Percentiles rank a stretch among this genome's conserved stretches.
Conservation (phyloP, 64 coral and sea anemone species). For the Montipora cactus region DNA sequence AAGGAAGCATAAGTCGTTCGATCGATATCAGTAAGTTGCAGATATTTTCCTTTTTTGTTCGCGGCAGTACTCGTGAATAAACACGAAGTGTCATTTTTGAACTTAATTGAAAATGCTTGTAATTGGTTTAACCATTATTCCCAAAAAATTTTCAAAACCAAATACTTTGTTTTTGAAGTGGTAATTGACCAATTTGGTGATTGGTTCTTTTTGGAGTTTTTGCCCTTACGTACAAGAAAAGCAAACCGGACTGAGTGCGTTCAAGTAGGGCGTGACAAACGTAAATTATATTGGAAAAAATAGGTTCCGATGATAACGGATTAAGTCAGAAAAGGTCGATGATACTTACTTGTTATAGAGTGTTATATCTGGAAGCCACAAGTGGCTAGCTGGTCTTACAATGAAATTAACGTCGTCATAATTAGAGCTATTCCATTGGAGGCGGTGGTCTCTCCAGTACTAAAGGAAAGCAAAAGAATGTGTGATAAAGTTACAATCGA, state of each 20-base stretch:
- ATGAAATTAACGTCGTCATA: conserved; percentile 71
- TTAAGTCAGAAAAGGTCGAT: neutral
- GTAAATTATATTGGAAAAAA: neutral
- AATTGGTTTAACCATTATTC: too few species aligned
- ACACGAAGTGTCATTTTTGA: too few species aligned
- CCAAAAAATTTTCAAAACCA: too few species aligned
- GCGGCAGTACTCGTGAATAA: too few species aligned
- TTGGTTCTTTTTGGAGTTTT: neutral
- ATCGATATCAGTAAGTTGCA: too few species aligned
- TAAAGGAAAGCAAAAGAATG: neutral
- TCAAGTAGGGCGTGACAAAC: neutral
- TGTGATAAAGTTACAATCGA: too few species aligned
- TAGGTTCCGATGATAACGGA: neutral
- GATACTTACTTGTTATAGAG: conserved; percentile 91
- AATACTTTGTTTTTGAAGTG: too few species aligned
- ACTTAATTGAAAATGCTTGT: too few species aligned
- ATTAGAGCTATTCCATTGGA: conserved; percentile 73
- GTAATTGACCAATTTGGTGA: too few species aligned
- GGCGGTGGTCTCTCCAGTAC: conserved; percentile 86
- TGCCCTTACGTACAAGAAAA: neutral
- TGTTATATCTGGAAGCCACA: conserved; percentile 95
- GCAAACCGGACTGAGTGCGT: neutral
- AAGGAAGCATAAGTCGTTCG: too few species aligned
- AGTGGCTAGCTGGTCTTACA: conserved; percentile 73
- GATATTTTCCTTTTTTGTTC: too few species aligned